Percentiles rank a stretch among this genome's conserved stretches.
Evolutionary conservation across 2,888 invertebrate genomes (phyloP).

Genomic region (Lutraria lutraria): DNA sequence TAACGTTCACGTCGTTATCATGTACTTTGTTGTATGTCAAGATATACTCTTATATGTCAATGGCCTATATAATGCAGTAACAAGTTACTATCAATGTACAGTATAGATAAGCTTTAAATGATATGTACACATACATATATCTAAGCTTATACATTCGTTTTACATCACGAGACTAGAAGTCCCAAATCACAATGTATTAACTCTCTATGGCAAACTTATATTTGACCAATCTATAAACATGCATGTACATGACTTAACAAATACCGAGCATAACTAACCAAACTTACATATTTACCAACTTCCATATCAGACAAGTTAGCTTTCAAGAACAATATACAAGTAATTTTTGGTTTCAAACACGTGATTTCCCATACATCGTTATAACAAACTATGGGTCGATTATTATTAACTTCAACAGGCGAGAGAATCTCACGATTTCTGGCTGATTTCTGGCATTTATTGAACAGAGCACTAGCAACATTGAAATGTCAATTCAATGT

Average conservation of each 20-base stretch:
- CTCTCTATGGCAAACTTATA: not conserved
- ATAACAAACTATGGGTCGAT: not conserved
- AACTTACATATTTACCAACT: too few relatives aligned
- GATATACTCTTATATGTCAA: not conserved
- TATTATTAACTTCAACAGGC: slow-evolving; percentile 1
- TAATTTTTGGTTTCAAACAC: not conserved
- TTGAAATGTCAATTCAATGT: not conserved
- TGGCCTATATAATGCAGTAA: slow-evolving; percentile 8
- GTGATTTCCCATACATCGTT: not conserved
- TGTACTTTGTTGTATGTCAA: slow-evolving; percentile 11
- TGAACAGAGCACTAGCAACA: not conserved
- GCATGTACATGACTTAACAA: not conserved
- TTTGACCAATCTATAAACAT: not conserved
- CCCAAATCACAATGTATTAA: not conserved
- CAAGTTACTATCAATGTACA: not conserved
- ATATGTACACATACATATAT: not conserved
- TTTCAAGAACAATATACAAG: too few relatives aligned
- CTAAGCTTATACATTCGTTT: not conserved
- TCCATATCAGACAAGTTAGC: too few relatives aligned
- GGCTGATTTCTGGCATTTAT: not conserved
- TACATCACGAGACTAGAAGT: not conserved
- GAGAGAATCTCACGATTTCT: not conserved
- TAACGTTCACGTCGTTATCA: not conserved
- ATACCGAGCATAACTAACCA: too few relatives aligned
- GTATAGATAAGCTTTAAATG: not conserved